phyloP scores from a whole-genome alignment of 2,888 invertebrate genomes.

The Dichetophora obliterata region DNA sequence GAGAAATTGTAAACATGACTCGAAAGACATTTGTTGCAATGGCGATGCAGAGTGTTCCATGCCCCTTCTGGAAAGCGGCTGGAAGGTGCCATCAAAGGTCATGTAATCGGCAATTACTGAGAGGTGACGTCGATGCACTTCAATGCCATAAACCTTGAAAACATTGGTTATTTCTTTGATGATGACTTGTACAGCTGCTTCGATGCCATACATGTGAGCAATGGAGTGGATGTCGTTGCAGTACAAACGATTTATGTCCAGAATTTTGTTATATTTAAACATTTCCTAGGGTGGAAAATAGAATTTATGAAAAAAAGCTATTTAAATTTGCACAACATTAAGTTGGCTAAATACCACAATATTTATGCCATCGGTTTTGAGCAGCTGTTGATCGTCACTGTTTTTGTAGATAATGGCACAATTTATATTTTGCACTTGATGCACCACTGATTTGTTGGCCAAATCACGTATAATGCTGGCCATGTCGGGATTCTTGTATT shows the following conservation, averaged over 20 bases:
- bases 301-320: no score
- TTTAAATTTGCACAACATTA: no score
- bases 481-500: slow-evolving; percentile 79
- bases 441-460: slow-evolving; percentile 80
- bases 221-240: slow-evolving; percentile 95
- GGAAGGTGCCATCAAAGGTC: slow-evolving; percentile 93
- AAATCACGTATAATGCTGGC: slow-evolving; percentile 80
- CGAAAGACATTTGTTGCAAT: slow-evolving; percentile 98
- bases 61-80: slow-evolving; percentile 90
- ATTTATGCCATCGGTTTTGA: slow-evolving; percentile 97
- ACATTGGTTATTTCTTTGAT: slow-evolving; percentile 96
- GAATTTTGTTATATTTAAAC: slow-evolving; percentile 82
- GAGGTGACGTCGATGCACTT: slow-evolving; percentile 94
- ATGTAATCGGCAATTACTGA: slow-evolving; percentile 96
- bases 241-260: slow-evolving; percentile 87
- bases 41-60: slow-evolving; percentile 94
- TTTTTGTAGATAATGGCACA: slow-evolving; percentile 86
- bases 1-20: slow-evolving; percentile 90
- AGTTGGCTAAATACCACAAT: slow-evolving; percentile 73
- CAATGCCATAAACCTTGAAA: slow-evolving; percentile 97
- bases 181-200: slow-evolving; percentile 92
- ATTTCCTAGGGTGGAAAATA: slow-evolving; percentile 76
- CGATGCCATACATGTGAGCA: slow-evolving; percentile 93
- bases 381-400: slow-evolving; percentile 75
- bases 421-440: slow-evolving; percentile 84